These are phyloP conservation scores for Triplophysa tibetana DNA, from an alignment of 2,113 vertebrate genomes.

Conservation along the genomic window DNA sequence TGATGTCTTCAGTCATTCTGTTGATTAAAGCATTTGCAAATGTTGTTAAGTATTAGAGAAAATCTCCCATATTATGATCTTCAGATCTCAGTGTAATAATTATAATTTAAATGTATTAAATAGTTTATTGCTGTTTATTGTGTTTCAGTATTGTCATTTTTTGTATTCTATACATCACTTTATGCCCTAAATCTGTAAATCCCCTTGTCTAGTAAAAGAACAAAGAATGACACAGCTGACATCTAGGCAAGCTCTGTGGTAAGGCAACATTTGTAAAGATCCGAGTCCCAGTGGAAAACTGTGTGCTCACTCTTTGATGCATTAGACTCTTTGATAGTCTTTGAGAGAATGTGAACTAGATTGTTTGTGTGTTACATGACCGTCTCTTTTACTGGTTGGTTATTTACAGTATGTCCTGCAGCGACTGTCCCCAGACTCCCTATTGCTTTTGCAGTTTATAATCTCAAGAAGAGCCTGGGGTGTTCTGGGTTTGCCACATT, in stretches of 20 bases:
- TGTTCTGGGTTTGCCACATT: conserved; percentile 23
- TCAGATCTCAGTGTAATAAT: not conserved
- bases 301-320: not conserved
- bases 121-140: no score
- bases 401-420: conserved; percentile 12
- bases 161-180: not conserved
- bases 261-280: not conserved
- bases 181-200: not conserved
- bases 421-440: not conserved
- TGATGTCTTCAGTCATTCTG: not conserved
- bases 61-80: not conserved
- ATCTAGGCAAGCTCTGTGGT: not conserved
- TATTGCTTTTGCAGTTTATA: conserved; percentile 4
- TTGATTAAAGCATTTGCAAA: not conserved
- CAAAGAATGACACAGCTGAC: not conserved
- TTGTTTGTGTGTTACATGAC: not conserved
- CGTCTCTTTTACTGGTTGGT: conserved; percentile 4
- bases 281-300: not conserved
- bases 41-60: not conserved
- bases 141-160: no score
- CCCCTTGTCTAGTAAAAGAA: not conserved
- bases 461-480: conserved; percentile 6
- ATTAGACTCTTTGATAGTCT: not conserved
- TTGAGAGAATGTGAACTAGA: not conserved
- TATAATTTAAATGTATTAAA: not conserved